These are phyloP conservation scores for Acleris emargana DNA, from an alignment of 2,888 invertebrate genomes.

Conservation along the genomic window DNA sequence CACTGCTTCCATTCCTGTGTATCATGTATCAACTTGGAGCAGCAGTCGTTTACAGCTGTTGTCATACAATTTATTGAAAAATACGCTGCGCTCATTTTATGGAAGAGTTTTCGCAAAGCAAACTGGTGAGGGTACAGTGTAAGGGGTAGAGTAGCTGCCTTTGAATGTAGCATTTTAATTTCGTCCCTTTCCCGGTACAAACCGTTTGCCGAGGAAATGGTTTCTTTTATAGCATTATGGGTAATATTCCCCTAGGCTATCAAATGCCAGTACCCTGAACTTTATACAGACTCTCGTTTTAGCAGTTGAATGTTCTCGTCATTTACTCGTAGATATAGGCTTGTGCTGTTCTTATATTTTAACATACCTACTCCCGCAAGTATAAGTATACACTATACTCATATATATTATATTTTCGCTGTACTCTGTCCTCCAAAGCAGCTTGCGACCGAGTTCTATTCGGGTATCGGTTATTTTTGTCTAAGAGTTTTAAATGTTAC, in stretches of 20 bases:
- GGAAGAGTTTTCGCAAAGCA: no score
- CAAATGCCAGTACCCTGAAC: slow-evolving; percentile 30
- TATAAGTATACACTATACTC: not conserved
- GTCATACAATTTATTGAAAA: no score
- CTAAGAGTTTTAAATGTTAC: slow-evolving; percentile 2
- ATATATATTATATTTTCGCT: not conserved
- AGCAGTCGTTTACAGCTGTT: no score
- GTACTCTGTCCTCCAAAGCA: not conserved
- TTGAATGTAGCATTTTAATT: no score
- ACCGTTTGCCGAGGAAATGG: slow-evolving; percentile 17
- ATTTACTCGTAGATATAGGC: no score
- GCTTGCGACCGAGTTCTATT: not conserved
- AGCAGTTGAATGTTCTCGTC: no score
- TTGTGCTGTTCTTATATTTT: no score
- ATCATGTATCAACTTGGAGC: no score
- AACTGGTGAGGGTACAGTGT: no score
- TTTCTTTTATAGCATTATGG: slow-evolving; percentile 22
- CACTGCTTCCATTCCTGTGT: no score
- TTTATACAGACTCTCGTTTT: not conserved
- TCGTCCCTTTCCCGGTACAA: slow-evolving; percentile 1
- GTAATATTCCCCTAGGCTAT: slow-evolving; percentile 14
- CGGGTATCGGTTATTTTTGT: not conserved
- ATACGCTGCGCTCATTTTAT: no score
- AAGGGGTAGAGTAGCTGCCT: no score
- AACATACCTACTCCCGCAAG: not conserved